Evolutionary conservation across 2,888 invertebrate species (phyloP), one percentile per base, ranked within the genome.

Genomic region (Carpatolechia fugitivella): DNA sequence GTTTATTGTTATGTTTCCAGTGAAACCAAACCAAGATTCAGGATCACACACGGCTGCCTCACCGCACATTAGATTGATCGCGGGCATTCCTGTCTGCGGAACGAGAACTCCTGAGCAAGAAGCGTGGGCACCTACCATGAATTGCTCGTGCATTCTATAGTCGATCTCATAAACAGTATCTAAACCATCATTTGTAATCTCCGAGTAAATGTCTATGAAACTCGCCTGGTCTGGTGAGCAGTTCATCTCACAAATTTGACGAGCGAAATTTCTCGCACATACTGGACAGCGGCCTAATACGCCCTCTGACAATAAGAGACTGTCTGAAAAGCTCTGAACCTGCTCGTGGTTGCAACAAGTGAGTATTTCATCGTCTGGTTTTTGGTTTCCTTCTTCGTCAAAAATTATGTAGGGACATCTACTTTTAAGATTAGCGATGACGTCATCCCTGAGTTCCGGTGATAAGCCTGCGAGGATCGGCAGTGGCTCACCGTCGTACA

Each of bases 61-160:
- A 0, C 95, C 96, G 74, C 98, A 98, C 70, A 95, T 92, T n/a
- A 96, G 70, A 60, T 94, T 94, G 78, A 98, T 91, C 1, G 95
- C 96, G 5, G 93, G 91, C 51, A 92, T 81, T 8, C 97, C 96
- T 1, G 94, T 93, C 58, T 94, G 93, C 0, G 97, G 95, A 69
- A 95, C 91, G 10, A 95, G 87, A 0, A 98, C 94, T 20, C 93
- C 91, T 41, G 92, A 91, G 74, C 99, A 99, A 0, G 97, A 96
- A 30, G 95, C 91, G 76, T 92, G 97, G 0, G 94, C 91, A 0
- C 80, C 91, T 16, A 92, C 74, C 64, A 94, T 93, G 65, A 93
- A 96, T 0, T 91, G 78, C 44, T 92, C 87, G 20, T 91, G 83
- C 1, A 97, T 64, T 55, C 83, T 78, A 54, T 88, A 89, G 59